Base-by-base conservation (phyloP, 2,797 vertebrate genomes). In the Paramormyrops hopkinsi region DNA sequence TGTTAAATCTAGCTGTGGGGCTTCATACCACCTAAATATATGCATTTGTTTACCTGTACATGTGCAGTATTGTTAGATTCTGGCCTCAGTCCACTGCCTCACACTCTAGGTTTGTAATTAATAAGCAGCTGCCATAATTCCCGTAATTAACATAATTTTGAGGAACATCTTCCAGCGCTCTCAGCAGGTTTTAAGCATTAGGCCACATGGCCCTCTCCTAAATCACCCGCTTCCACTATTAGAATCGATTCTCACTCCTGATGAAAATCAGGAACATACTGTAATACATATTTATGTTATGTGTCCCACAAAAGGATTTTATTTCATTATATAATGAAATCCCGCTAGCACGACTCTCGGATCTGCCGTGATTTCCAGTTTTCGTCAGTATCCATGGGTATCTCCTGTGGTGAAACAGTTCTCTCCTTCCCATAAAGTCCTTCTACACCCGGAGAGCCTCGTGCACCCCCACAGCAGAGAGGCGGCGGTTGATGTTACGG, bases 401-500 rank as follows among this genome's bases (percentile, higher is more conserved):
- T 4, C 54, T 56, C 73, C 25, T 62, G 37, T 37, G 12, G 41
- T 5, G 59, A 33, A 73, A 25, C 37, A 9, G 53, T 44, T 22
- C 3, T 44, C 7, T 6, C 37, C 19, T 54, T 87, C 53, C 25
- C 53, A 12, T 19, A 17, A 48, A 22, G 11, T 54, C 51, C 54
- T 86, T 19, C 93, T 91, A 97, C 87, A 94, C 94, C 89, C 94
- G 96, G 22, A 97, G 95, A 2, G 96, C 96, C 90, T 97, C 96
- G 0, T 97, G 96, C 22, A 97, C 96, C 0, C 96, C 96, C 56
- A 96, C 96, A 8, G 96, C 96, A 1, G 96, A 97, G 33, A 97
- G 95, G 0, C 96, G 91, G 0, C 96, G 94, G 94, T 97, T 97
- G 92, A 97, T 97, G 94, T 97, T 97, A 56, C 96, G 95, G 89